Conservation (phyloP, 2,113 vertebrate genomes). For the Gambusia holbrooki region DNA sequence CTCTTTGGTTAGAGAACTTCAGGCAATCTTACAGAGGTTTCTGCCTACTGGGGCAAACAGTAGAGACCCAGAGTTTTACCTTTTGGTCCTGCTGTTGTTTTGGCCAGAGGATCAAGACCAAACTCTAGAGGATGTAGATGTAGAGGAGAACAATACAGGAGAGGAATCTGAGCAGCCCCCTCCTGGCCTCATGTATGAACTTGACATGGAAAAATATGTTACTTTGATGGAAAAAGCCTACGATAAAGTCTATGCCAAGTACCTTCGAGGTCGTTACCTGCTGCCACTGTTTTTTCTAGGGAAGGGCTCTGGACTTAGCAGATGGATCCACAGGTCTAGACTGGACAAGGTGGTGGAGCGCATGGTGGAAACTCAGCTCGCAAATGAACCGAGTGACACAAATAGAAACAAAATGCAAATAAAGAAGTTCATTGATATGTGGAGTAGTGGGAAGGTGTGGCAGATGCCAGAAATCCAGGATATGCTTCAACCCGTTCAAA, state of each 20-base stretch:
- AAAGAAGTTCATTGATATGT: slow-evolving; percentile 4
- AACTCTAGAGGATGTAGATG: background rate
- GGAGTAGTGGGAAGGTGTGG: slow-evolving; percentile 36
- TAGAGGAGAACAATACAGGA: background rate
- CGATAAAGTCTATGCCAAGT: slow-evolving; percentile 27
- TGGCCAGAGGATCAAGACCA: slow-evolving; percentile 32
- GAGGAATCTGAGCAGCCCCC: background rate
- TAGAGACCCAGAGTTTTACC: slow-evolving; percentile 55
- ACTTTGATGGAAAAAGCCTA: slow-evolving; percentile 22
- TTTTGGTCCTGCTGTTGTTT: slow-evolving; percentile 64
- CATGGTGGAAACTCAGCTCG: background rate
- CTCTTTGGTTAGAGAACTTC: slow-evolving; percentile 19
- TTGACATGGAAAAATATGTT: background rate
- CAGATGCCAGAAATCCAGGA: slow-evolving; percentile 1
- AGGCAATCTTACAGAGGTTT: slow-evolving; percentile 15
- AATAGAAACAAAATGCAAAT: rapidly evolving
- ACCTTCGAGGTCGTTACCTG: slow-evolving; percentile 43
- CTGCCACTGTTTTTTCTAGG: slow-evolving; percentile 63
- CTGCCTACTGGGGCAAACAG: rapidly evolving
- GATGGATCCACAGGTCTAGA: slow-evolving; percentile 49
- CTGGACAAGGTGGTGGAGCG: slow-evolving; percentile 25
- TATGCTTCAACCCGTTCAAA: slow-evolving; percentile 28
- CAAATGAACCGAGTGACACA: rapidly evolving
- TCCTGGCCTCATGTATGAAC: background rate
- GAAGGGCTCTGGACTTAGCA: slow-evolving; percentile 42